phyloP scores from a whole-genome alignment of 2,888 invertebrate genomes.

The Diaperis boleti region DNA sequence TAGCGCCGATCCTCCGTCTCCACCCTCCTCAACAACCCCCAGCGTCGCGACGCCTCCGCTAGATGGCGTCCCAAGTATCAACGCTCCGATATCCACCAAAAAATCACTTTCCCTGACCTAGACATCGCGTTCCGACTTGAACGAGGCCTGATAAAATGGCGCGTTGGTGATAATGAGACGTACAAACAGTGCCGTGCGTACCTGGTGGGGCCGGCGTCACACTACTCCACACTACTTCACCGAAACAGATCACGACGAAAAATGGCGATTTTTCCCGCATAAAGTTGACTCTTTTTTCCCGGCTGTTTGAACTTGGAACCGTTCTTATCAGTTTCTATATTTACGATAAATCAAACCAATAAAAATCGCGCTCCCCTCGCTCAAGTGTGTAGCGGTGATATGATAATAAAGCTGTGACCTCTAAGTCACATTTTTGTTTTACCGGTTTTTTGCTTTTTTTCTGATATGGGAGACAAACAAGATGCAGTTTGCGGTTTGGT shows the following conservation, averaged over 20 bases:
- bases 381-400: too few species aligned
- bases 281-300: not conserved
- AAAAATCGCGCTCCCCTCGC: slow-evolving; percentile 16
- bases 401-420: slow-evolving; percentile 26
- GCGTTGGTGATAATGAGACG: slow-evolving; percentile 26
- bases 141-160: slow-evolving; percentile 18
- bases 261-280: slow-evolving; percentile 13
- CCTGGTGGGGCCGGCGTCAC: slow-evolving; percentile 6
- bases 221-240: slow-evolving; percentile 18
- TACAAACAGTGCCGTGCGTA: slow-evolving; percentile 20
- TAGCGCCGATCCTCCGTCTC: too few species aligned
- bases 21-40: too few species aligned
- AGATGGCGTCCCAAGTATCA: slow-evolving; percentile 22
- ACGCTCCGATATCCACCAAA: not conserved
- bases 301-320: slow-evolving; percentile 30
- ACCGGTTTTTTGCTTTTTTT: slow-evolving; percentile 4
- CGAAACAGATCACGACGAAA: slow-evolving; percentile 9
- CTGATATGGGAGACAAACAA: not conserved
- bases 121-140: slow-evolving; percentile 32
- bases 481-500: too few species aligned
- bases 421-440: slow-evolving; percentile 23
- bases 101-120: slow-evolving; percentile 42
- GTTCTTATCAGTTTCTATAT: slow-evolving; percentile 24
- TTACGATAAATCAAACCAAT: slow-evolving; percentile 20
- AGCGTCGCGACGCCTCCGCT: slow-evolving; percentile 28